phyloP scores from a whole-genome alignment of 2,888 invertebrate genomes.

The Hypomecis punctinalis region DNA sequence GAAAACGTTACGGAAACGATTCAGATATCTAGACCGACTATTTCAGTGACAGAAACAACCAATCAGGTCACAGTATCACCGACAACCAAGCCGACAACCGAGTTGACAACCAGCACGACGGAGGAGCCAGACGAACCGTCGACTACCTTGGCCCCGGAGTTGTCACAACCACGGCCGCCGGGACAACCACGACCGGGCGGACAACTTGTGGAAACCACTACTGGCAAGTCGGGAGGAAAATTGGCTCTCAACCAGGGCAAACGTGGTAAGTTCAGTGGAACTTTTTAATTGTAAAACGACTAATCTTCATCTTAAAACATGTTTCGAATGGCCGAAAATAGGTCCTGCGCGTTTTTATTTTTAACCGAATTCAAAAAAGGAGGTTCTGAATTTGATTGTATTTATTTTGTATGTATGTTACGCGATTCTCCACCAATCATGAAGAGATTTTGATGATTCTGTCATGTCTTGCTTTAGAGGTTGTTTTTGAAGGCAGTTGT shows the following conservation, averaged over 20 bases:
- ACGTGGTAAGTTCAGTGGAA: conserved; percentile 42
- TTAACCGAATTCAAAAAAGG: too few relatives aligned
- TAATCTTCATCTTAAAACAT: too few relatives aligned
- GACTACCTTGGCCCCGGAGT: conserved; percentile 10
- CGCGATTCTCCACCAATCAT: too few relatives aligned
- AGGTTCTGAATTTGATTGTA: too few relatives aligned
- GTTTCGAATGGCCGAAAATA: too few relatives aligned
- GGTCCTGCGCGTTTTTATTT: too few relatives aligned
- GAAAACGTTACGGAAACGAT: not conserved
- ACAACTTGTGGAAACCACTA: conserved; percentile 28
- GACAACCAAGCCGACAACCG: not conserved
- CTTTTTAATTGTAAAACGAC: too few relatives aligned
- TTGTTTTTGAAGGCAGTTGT: too few relatives aligned
- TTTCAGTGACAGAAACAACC: not conserved
- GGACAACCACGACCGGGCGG: conserved; percentile 29
- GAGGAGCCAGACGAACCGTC: conserved; percentile 8
- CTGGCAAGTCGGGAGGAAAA: conserved; percentile 49
- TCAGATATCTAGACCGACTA: not conserved
- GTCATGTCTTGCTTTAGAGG: too few relatives aligned
- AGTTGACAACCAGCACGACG: not conserved
- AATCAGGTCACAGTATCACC: not conserved
- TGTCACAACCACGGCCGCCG: conserved; percentile 43
- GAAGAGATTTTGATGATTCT: too few relatives aligned
- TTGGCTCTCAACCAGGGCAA: conserved; percentile 48
- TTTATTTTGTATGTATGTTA: too few relatives aligned